A percentile compares a stretch with the other conserved stretches of the same genome.
Conservation (phyloP, 2,797 vertebrate genomes). For the Poecilia gillii region DNA sequence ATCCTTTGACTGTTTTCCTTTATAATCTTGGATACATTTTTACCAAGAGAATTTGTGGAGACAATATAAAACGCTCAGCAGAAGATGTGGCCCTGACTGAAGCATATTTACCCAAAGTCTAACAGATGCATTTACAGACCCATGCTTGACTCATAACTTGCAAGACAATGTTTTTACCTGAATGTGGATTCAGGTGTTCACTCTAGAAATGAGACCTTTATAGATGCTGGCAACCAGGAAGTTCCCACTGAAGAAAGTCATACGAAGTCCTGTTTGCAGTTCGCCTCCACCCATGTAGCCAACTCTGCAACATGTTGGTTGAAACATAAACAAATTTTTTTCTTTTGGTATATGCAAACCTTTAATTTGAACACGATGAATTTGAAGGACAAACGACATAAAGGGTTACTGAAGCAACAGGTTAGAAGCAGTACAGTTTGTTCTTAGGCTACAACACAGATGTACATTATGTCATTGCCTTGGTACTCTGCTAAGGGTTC, state of each 20-base stretch:
- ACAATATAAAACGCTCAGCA: not conserved
- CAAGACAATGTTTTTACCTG: not conserved
- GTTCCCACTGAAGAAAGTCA: not conserved
- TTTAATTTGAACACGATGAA: not conserved
- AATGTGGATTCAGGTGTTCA: not conserved
- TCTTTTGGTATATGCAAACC: not conserved
- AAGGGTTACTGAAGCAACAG: not conserved
- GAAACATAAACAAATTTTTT: not conserved
- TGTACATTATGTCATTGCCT: not conserved
- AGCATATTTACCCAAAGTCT: not conserved
- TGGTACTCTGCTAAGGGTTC: conserved; percentile 19
- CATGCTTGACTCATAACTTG: not conserved
- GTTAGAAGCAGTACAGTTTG: conserved; percentile 1
- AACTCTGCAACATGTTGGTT: not conserved
- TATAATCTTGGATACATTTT: not conserved
- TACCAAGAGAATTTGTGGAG: not conserved
- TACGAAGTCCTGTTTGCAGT: not conserved
- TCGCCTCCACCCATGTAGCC: not conserved
- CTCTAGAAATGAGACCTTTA: not conserved
- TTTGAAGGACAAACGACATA: not conserved
- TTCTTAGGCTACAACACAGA: not conserved
- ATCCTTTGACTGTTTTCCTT: not conserved
- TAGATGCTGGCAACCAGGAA: not conserved
- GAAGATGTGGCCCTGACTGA: not conserved
- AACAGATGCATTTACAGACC: not conserved